Base-by-base conservation (phyloP, 2,797 vertebrate genomes). In the Oreochromis grahami region DNA sequence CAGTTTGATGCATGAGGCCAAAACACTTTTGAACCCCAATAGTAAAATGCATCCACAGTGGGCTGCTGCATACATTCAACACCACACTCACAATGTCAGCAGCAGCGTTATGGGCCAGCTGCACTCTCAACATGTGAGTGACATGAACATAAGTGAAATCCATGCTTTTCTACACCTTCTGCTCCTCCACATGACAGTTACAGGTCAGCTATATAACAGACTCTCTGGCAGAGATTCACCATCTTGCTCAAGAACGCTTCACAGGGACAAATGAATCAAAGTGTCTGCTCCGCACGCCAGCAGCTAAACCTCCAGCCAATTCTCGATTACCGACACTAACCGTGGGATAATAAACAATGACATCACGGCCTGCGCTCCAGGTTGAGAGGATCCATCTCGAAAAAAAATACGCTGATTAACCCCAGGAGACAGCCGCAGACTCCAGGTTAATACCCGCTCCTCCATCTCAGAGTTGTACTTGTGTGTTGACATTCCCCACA, bases 281-380 rank as follows among this genome's bases (percentile, higher is more conserved):
- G 51, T 43, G 84, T 81, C 87, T 79, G 79, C 72, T 83, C 79
- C 26, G 70, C 82, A 76, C 32, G 86, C 90, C 93, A 92, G 91
- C 89, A 43, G 85, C 84, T 26, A 74, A 86, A 86, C 60, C 84
- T 91, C 78, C 84, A 76, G 92, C 93, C 91, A 91, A 85, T 76
- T 90, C 84, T 83, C 84, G 58, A 94, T 92, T 91, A 90, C 92
- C 9, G 90, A 92, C 91, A 86, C 88, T 83, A 86, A 86, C 91
- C 80, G 85, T 80, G 83, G 91, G 90, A 95, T 94, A 93, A 95
- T 95, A 96, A 95, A 95, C 94, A 95, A 95, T 95, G 93, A 96
- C 92, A 94, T 96, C 94, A 95, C 29, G 6, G 84, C 82, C 70
- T 72, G 77, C 8, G 72, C 88, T 80, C 14, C 7, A 58, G 50